Evolutionary conservation across 2,797 vertebrate genomes (phyloP).

Genomic region (Eulemur mongoz): DNA sequence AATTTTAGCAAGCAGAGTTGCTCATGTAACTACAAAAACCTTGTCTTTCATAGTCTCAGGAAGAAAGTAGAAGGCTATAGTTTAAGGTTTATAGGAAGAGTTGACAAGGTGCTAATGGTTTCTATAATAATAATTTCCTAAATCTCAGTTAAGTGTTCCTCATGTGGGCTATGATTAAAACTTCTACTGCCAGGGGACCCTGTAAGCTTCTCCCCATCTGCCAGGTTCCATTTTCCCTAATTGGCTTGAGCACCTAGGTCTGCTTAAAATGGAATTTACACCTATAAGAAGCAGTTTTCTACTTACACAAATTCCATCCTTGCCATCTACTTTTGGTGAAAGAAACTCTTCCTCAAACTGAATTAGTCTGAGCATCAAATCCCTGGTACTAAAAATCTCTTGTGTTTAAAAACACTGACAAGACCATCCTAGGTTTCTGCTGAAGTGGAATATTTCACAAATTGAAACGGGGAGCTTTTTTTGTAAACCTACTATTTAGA

Average conservation of each 20-base stretch:
- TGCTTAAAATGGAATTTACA: constrained; percentile 32
- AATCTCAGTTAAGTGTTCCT: neutral
- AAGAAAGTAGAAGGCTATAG: neutral
- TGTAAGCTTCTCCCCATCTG: neutral
- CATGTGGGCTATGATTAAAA: neutral
- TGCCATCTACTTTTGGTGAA: constrained; percentile 16
- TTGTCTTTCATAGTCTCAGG: neutral
- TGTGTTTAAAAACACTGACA: constrained; percentile 54
- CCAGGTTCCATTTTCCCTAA: neutral
- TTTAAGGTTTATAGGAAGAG: neutral
- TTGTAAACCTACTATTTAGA: constrained; percentile 70
- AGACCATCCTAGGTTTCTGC: constrained; percentile 46
- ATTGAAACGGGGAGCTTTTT: constrained; percentile 52
- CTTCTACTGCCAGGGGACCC: neutral
- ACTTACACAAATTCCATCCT: neutral
- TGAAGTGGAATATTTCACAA: constrained; percentile 56
- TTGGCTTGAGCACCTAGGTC: neutral
- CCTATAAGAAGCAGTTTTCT: neutral
- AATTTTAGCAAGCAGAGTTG: neutral
- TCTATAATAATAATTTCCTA: constrained; percentile 22
- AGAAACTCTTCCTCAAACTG: neutral
- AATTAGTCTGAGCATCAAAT: neutral
- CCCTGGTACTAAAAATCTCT: neutral
- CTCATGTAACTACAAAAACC: neutral
- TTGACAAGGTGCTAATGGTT: constrained; percentile 40